A percentile compares a stretch with the other conserved stretches of the same genome.
Evolutionary conservation across 2,888 invertebrate species (phyloP).

Genomic region (Blastobasis adustella): DNA sequence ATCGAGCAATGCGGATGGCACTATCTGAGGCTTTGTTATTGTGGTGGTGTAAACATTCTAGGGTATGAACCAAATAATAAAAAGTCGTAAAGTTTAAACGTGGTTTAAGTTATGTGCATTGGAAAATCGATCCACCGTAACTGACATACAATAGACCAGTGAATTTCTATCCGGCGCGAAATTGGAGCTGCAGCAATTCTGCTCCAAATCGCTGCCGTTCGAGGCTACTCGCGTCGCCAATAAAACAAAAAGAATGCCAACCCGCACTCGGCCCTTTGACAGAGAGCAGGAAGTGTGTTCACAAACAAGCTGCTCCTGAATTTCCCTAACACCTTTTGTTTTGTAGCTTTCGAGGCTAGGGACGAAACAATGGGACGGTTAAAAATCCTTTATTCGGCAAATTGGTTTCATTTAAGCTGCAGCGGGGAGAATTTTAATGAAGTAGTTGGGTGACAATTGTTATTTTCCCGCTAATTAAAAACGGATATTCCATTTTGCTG

Average conservation of each 20-base stretch:
- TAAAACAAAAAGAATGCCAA: slow-evolving; percentile 33
- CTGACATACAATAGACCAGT: background rate
- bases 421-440: too few relatives aligned
- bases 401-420: slow-evolving; percentile 3
- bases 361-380: slow-evolving; percentile 4
- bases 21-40: too few relatives aligned
- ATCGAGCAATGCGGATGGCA: too few relatives aligned
- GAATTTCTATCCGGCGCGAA: slow-evolving; percentile 25
- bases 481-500: too few relatives aligned
- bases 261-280: slow-evolving; percentile 22
- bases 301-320: slow-evolving; percentile 27
- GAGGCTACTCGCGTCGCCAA: slow-evolving; percentile 28
- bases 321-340: slow-evolving; percentile 24
- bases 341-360: slow-evolving; percentile 13
- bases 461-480: too few relatives aligned
- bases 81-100: too few relatives aligned
- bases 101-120: too few relatives aligned
- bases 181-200: background rate
- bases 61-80: too few relatives aligned
- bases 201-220: slow-evolving; percentile 13
- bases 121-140: background rate
- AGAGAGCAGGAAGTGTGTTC: slow-evolving; percentile 27
- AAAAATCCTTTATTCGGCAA: slow-evolving; percentile 12
- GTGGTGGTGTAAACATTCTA: too few relatives aligned
- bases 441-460: too few relatives aligned